These are phyloP conservation scores for Tortricodes alternella DNA, from an alignment of 2,888 invertebrate species.

Conservation along the genomic window DNA sequence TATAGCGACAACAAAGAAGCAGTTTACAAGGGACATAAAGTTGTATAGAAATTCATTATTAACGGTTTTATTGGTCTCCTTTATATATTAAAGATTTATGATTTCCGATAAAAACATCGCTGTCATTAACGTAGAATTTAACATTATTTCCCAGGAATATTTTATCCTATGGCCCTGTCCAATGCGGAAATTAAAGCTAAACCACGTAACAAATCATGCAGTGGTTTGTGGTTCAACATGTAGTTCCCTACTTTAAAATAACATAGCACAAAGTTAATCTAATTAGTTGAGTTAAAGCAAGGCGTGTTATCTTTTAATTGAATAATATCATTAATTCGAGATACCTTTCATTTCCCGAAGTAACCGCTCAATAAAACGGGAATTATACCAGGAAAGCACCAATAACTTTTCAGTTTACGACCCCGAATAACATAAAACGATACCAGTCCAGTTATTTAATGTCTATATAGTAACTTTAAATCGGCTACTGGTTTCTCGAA, in stretches of 20 bases:
- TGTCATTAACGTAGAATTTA: too few relatives aligned
- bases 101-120: too few relatives aligned
- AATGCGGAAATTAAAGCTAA: neutral
- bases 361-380: slow-evolving; percentile 22
- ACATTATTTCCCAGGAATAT: neutral
- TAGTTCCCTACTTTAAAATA: neutral
- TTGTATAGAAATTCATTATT: too few relatives aligned
- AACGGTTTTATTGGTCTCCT: too few relatives aligned
- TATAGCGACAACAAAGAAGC: too few relatives aligned
- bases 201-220: slow-evolving; percentile 3
- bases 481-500: slow-evolving; percentile 39
- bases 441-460: slow-evolving; percentile 27
- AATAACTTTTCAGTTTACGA: slow-evolving; percentile 31
- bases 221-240: neutral
- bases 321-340: slow-evolving; percentile 21
- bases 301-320: slow-evolving; percentile 17
- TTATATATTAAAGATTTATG: too few relatives aligned
- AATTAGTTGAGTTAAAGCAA: slow-evolving; percentile 13
- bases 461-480: slow-evolving; percentile 21
- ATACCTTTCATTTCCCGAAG: slow-evolving; percentile 8
- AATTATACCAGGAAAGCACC: slow-evolving; percentile 24
- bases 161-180: neutral
- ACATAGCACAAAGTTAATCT: neutral
- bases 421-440: slow-evolving; percentile 25
- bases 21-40: too few relatives aligned